Evolutionary conservation across 2,888 invertebrate species (phyloP), one percentile per base, ranked within the genome.

Genomic region (Tenthredo scrophulariae): DNA sequence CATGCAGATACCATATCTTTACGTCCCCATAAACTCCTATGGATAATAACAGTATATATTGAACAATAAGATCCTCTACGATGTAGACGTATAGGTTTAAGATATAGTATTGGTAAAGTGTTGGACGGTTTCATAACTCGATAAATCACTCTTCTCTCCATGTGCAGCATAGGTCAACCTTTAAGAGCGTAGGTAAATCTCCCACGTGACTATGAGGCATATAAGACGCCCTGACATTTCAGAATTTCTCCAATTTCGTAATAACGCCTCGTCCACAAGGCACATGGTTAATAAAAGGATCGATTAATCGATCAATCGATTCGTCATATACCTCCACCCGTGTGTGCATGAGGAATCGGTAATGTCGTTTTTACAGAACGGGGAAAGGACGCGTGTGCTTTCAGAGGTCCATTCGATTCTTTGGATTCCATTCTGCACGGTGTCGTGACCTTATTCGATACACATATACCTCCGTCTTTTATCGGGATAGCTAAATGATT

Each of bases 61-160:
- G 33, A 77, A 77, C 77, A 77, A 77, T 77, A 29, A 77, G 77
- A 77, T 54, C 54, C 18, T 67, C 15, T 72, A 26, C 18, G 33
- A 18, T 62, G 37, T 26, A 29, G 4, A 37, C 37, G 54, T 29
- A 43, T 22, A 58, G 5, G 62, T 58, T 40, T 33, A 0, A 26
- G 9, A 15, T 46, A 7, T 46, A 1, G n/a, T n/a, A n/a, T 54
- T 54, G 54, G 54, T n/a, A n/a, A 18, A n/a, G 54, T 54, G n/a
- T 54, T n/a, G 62, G 80, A 80, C n/a, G 58, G 43, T 80, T 80
- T 80, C 80, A 80, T 80, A 80, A 80, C 46, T 80, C 80, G 9
- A 80, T 80, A 62, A 80, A 80, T 80, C 80, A 80, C 80, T 80
- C 26, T 54, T n/a, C 18, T 54, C 54, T n/a, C n/a, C 2, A 7